Evolutionary conservation across 2,113 vertebrate species (phyloP), one percentile per base, ranked within the genome.

Genomic region (Gallinago media): DNA sequence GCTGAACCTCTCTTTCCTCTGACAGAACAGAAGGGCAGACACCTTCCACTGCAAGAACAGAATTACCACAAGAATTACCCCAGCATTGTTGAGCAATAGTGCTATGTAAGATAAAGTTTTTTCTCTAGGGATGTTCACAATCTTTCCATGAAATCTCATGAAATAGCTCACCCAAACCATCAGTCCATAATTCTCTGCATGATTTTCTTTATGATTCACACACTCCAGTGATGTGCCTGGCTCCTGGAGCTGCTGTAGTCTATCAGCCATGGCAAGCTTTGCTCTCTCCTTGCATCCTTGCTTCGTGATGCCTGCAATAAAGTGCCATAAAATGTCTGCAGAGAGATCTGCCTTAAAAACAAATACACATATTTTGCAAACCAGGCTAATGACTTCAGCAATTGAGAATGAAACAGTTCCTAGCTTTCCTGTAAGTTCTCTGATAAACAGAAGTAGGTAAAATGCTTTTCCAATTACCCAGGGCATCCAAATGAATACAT

Each of bases 401-500:
- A 31, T 46, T 72, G 34, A 49, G 25, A 44, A 58, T 13, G 38
- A 49, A 88, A 72, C 55, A 88, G 32, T 50, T 77, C 54, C n/a
- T 88, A 66, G 6, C 23, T 84, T 87, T 87, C 56, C 27, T 61
- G 29, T 88, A 82, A 85, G 56, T 75, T 90, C 3, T 50, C 40
- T 92, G 86, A 96, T 89, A 91, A 92, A 36, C 56, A 73, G 54
- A 92, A 94, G 22, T 49, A 31, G 42, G 46, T 59, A 88, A 90
- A 95, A 59, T 80, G 9, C 15, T 73, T 95, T 94, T 74, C 13
- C 77, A 47, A 77, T 73, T 93, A 55, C 26, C 20, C 7, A 52
- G 78, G 44, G 38, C 23, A 72, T 88, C 50, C 42, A 88, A 54
- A 94, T 32, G 83, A 85, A 54, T 93, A 65, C 70, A 77, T 89